Evolutionary conservation across 2,797 vertebrate species (phyloP), one percentile per base, ranked within the genome.

Genomic region (Microctenopoma lineatum): DNA sequence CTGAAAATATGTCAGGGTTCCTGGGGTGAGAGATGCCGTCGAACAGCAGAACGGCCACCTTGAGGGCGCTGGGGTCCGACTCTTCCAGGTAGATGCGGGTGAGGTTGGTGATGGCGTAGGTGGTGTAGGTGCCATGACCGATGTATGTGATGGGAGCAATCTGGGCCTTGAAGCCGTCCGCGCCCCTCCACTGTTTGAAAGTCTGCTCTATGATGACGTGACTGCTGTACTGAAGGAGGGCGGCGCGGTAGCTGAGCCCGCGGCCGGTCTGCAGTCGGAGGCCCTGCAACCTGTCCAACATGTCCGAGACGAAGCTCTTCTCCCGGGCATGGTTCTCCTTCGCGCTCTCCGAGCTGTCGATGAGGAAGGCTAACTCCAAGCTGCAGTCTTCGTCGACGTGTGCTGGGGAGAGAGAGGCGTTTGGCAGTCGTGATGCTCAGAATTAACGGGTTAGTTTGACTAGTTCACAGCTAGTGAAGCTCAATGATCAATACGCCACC

Each of bases 171-270:
- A 97, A 97, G 66, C 91, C 85, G 14, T 93, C 93, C 0, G 89
- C 83, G 29, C 95, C 94, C 72, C 77, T 86, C 96, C 96, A 98
- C 71, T 96, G 92, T 55, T 83, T 93, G 88, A 97, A 97, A 25
- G 92, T 94, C 86, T 96, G 96, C 82, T 97, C 96, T 0, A 92
- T 85, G 77, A 90, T 90, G 58, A 97, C 96, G 0, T 95, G 94
- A 88, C 96, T 97, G 92, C 96, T 97, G 84, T 97, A 98, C 90
- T 98, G 96, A 4, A 98, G 92, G 64, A 98, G 89, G 48, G 96
- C 96, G 0, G 93, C 93, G 6, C 95, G 93, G 62, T 93, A 95
- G 66, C 69, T 90, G 62, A 97, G 87, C 1, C 91, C 75, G 2
- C 74, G 94, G 41, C 93, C 93, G 0, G 91, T 95, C 79, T 88